These are phyloP conservation scores for Mastomys coucha DNA, from an alignment of 2,113 vertebrate genomes.

Conservation along the genomic window DNA sequence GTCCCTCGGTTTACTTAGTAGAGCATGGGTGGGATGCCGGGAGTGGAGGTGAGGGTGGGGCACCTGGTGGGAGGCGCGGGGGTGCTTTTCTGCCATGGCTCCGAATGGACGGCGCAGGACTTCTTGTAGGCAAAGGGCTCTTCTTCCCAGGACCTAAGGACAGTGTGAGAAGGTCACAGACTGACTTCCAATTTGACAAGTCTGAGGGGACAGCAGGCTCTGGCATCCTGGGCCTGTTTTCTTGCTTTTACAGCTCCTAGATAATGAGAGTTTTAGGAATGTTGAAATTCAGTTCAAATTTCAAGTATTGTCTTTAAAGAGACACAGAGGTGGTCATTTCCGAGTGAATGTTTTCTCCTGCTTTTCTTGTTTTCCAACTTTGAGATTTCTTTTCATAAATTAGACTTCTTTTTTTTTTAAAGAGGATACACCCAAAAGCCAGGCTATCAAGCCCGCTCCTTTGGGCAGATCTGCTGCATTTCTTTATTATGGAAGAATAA, in stretches of 20 bases:
- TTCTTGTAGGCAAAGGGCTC: background rate
- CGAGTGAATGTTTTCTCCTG: background rate
- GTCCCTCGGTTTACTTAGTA: background rate
- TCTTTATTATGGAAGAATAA: background rate
- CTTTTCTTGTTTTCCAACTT: constrained; percentile 1
- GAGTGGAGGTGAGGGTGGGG: background rate
- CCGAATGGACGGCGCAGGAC: too few species aligned
- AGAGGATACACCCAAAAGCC: background rate
- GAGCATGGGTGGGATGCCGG: too few species aligned
- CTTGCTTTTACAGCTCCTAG: background rate
- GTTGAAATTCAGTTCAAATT: background rate
- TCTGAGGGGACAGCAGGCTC: background rate
- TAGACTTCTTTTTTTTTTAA: background rate
- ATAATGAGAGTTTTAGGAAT: background rate
- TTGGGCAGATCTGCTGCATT: background rate
- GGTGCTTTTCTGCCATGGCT: background rate
- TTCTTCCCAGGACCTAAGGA: background rate
- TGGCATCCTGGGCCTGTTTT: background rate
- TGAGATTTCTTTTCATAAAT: background rate
- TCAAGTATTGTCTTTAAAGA: background rate
- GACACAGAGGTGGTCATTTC: background rate
- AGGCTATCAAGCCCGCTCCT: background rate
- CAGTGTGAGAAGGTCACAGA: background rate
- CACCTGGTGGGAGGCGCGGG: accelerated
- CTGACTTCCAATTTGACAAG: background rate